Conservation (phyloP, 2,888 invertebrate genomes). For the Agrotis puta region DNA sequence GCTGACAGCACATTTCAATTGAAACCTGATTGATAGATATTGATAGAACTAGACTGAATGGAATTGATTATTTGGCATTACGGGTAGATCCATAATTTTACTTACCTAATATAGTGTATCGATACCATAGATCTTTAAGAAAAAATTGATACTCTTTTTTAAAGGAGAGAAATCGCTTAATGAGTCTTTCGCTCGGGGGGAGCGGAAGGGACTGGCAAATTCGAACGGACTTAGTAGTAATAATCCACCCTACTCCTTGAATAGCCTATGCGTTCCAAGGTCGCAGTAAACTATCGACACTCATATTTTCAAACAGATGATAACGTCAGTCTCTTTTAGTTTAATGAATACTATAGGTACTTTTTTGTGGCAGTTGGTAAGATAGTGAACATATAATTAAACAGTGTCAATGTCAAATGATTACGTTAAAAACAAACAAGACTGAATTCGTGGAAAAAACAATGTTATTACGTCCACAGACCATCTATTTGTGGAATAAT, state of each 20-base stretch:
- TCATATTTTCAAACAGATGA: not conserved
- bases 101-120: no score
- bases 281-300: not conserved
- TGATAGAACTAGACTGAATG: not conserved
- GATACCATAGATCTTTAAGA: no score
- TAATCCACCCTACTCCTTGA: no score
- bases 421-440: not conserved
- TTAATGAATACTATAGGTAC: not conserved
- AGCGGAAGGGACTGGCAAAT: no score
- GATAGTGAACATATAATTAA: constrained; percentile 9
- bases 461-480: not conserved
- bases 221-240: no score
- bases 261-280: no score
- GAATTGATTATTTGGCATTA: no score
- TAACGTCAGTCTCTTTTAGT: not conserved
- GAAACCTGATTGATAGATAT: not conserved
- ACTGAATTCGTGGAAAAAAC: not conserved
- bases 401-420: constrained; percentile 30
- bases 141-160: no score
- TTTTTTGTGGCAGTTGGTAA: not conserved
- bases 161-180: no score
- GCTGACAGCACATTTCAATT: constrained; percentile 38
- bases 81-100: no score
- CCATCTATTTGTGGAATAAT: not conserved
- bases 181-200: no score